Evolutionary conservation across 2,113 vertebrate genomes (phyloP), one percentile per base, ranked within the genome.

Genomic region (Megaptera novaeangliae): DNA sequence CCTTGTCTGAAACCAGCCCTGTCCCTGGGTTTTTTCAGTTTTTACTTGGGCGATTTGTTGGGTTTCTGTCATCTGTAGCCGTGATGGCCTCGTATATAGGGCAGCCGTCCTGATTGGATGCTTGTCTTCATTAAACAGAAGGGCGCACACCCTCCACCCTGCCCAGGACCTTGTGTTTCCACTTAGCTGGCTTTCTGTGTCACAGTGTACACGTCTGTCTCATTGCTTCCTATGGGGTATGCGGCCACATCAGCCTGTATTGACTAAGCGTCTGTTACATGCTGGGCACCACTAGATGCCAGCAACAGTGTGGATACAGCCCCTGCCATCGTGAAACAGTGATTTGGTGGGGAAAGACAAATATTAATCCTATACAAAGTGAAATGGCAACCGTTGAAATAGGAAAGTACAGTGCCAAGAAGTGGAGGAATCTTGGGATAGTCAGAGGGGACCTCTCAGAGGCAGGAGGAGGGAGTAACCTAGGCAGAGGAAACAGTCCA

Each of bases 251-350:
- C 55, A 7, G 17, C 59, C 39, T 9, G 21, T 34, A 21, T 9
- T 57, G 10, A 15, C 2, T n/a, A 49, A 49, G 68, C 0, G 2
- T 29, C 52, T 1, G 27, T 29, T 41, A 14, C 0, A 1, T 44
- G 25, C 12, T 29, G 9, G 21, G 27, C n/a, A 52, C 41, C 3
- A 1, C 31, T 13, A n/a, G 66, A 11, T 18, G 44, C 78, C 44
- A 18, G 52, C 27, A 6, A 25, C 21, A 3, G 61, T 21, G 36
- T 4, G 39, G 41, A 0, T 0, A 0, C 0, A 21, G 36, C 34
- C 39, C 12, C 39, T 59, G 52, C 69, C 27, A 1, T n/a, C 0
- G 1, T 21, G 46, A 29, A 72, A 29, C 27, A 23, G 23, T 29
- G 66, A 34, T 36, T 39, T 6, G 4, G 15, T 41, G 85, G 36